Percentiles rank a stretch among this genome's conserved stretches.
These are phyloP conservation scores for Pseudoatta argentina DNA, from an alignment of 1,140 invertebrate genomes.

Conservation along the genomic window DNA sequence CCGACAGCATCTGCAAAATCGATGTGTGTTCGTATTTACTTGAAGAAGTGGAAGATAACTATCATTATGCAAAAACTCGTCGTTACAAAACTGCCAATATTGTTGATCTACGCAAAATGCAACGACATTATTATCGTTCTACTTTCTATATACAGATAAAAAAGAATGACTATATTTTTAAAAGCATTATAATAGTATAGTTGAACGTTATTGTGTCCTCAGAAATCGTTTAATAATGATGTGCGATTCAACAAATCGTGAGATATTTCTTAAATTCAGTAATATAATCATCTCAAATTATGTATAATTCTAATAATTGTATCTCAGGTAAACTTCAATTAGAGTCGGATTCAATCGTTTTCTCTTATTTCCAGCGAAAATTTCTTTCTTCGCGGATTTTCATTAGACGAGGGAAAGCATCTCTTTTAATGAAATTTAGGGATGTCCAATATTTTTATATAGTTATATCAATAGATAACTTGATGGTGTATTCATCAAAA, in stretches of 20 bases:
- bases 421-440: too few species aligned
- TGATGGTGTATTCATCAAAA: too few species aligned
- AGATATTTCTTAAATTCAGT: not conserved
- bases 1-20: slow-evolving; percentile 88
- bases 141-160: too few species aligned
- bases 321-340: slow-evolving; percentile 21
- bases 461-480: too few species aligned
- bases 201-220: not conserved
- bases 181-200: not conserved
- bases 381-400: not conserved
- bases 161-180: too few species aligned
- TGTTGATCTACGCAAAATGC: not conserved
- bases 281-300: not conserved
- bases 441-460: too few species aligned
- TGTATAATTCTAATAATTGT: slow-evolving; percentile 1
- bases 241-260: not conserved
- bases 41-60: not conserved
- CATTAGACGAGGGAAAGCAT: too few species aligned
- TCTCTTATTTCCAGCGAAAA: slow-evolving; percentile 6
- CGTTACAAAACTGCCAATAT: not conserved
- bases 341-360: slow-evolving; percentile 20
- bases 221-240: not conserved
- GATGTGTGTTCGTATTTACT: slow-evolving; percentile 11
- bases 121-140: too few species aligned
- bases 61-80: not conserved